Conservation (phyloP, 2,888 invertebrate genomes). For the Dryadula phaetusa region DNA sequence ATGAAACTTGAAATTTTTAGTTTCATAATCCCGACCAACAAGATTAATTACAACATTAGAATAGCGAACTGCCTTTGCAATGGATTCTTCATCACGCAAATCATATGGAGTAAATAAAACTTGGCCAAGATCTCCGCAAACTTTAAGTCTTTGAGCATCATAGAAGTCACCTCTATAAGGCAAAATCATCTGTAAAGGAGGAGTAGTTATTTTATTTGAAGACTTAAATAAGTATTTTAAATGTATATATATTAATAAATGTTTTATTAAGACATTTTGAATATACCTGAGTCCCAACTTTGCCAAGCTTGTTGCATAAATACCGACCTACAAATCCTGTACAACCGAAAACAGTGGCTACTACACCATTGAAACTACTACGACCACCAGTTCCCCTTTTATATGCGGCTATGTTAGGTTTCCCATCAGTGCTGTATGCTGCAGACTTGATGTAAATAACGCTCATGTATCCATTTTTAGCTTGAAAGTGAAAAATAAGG, state of each 20-base stretch:
- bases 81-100: slow-evolving; percentile 93
- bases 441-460: slow-evolving; percentile 76
- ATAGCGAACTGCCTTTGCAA: slow-evolving; percentile 93
- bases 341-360: slow-evolving; percentile 98
- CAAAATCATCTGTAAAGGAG: slow-evolving; percentile 89
- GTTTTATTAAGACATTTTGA: neutral
- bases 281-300: slow-evolving; percentile 90
- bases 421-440: slow-evolving; percentile 82
- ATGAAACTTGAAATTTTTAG: slow-evolving; percentile 93
- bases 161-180: slow-evolving; percentile 96
- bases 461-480: slow-evolving; percentile 69
- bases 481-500: slow-evolving; percentile 56
- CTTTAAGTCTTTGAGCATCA: slow-evolving; percentile 90
- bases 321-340: slow-evolving; percentile 95
- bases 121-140: slow-evolving; percentile 97
- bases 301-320: slow-evolving; percentile 95
- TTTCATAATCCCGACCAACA: slow-evolving; percentile 96
- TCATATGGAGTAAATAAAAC: slow-evolving; percentile 94
- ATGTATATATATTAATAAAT: too few species aligned
- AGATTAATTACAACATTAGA: slow-evolving; percentile 99
- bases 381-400: slow-evolving; percentile 96
- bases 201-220: neutral
- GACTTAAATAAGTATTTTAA: too few species aligned
- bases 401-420: slow-evolving; percentile 86
- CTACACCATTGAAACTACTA: slow-evolving; percentile 97